Percentiles rank a stretch among this genome's conserved stretches.
These are phyloP conservation scores for Halictus quadricinctus DNA, from an alignment of 2,888 invertebrate species.

Conservation along the genomic window DNA sequence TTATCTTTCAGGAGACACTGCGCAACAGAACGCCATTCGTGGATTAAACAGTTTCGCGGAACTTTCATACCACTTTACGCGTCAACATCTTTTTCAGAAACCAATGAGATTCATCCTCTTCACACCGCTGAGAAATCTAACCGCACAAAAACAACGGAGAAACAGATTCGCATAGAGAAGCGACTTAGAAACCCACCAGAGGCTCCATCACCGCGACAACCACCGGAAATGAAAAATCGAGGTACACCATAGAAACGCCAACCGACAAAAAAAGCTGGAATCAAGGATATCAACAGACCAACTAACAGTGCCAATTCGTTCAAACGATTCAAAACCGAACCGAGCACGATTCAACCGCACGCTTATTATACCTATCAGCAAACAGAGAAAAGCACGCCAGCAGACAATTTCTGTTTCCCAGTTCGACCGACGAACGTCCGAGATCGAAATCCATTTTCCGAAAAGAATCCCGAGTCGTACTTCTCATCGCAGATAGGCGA, in stretches of 20 bases:
- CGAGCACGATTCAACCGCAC: conserved; percentile 13
- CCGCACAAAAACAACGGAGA: background rate
- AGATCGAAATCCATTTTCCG: conserved; percentile 33
- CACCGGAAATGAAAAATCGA: background rate
- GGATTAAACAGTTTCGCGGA: conserved; percentile 43
- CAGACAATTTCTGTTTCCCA: conserved; percentile 11
- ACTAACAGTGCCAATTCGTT: conserved; percentile 24
- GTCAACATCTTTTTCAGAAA: conserved; percentile 55
- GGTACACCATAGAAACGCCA: background rate
- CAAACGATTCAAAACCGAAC: conserved; percentile 5
- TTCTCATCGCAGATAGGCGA: conserved; percentile 46
- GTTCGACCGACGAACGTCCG: conserved; percentile 31
- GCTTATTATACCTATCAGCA: conserved; percentile 10
- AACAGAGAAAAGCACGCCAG: conserved; percentile 17
- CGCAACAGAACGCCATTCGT: conserved; percentile 47
- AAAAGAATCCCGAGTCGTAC: conserved; percentile 56
- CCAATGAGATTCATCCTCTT: conserved; percentile 35
- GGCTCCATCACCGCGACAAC: conserved; percentile 40
- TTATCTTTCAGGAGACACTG: background rate
- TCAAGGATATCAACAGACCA: background rate
- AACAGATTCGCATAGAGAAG: background rate
- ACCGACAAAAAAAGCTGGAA: background rate
- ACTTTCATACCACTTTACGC: conserved; percentile 49
- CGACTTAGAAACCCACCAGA: conserved; percentile 1
- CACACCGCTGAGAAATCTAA: conserved; percentile 6